Conservation (phyloP, 2,113 vertebrate species). For the Nycticebus coucang region DNA sequence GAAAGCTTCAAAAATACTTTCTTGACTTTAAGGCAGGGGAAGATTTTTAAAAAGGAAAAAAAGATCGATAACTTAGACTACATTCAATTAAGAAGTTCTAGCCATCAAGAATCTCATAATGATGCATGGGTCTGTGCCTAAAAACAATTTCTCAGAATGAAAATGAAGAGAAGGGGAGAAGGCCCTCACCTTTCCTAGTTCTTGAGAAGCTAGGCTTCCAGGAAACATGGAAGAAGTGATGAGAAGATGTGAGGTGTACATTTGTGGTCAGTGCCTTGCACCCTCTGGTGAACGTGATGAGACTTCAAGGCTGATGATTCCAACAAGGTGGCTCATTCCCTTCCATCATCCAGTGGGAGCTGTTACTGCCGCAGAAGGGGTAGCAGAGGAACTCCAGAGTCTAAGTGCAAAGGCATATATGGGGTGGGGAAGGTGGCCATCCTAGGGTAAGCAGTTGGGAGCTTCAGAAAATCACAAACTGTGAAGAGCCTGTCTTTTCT, state of each 20-base stretch:
- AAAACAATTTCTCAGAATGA: background rate
- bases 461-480: background rate
- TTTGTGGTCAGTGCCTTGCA: background rate
- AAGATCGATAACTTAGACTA: background rate
- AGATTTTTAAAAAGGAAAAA: background rate
- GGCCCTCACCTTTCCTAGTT: too few relatives aligned
- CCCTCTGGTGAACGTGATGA: background rate
- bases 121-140: background rate
- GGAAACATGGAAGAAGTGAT: too few relatives aligned
- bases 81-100: background rate
- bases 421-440: background rate
- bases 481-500: background rate
- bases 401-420: background rate
- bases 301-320: background rate
- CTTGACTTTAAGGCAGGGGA: slow-evolving; percentile 9
- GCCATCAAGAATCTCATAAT: background rate
- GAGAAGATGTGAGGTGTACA: background rate
- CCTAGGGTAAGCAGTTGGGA: background rate
- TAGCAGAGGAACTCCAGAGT: background rate
- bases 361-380: background rate
- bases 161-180: background rate
- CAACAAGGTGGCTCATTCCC: background rate
- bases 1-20: background rate
- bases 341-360: background rate
- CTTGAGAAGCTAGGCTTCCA: too few relatives aligned